Percentiles rank a stretch among this genome's conserved stretches.
Evolutionary conservation across 2,113 vertebrate species (phyloP).

Genomic region (Chaetura pelagica): DNA sequence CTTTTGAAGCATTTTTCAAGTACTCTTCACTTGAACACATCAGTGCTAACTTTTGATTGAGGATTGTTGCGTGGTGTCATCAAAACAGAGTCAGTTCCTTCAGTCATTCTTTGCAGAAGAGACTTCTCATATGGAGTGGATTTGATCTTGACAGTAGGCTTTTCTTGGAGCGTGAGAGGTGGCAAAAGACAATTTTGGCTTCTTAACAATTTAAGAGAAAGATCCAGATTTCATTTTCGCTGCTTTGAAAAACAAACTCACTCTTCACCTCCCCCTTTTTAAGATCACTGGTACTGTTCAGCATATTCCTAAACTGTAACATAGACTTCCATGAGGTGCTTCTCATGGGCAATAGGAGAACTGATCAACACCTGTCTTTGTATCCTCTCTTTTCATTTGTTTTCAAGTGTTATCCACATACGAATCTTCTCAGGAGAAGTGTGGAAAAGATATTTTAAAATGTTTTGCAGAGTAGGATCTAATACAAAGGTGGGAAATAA

Average conservation of each 20-base stretch:
- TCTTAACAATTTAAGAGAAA: not conserved
- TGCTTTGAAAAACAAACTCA: not conserved
- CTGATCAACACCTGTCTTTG: not conserved
- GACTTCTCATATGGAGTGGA: not conserved
- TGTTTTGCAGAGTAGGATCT: constrained; percentile 1
- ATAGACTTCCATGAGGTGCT: not conserved
- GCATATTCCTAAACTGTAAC: not conserved
- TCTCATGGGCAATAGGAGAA: not conserved
- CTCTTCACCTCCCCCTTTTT: not conserved
- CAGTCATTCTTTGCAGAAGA: not conserved
- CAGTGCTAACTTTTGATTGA: not conserved
- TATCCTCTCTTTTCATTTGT: not conserved
- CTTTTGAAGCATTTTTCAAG: not conserved
- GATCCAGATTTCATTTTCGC: not conserved
- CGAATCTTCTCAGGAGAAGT: not conserved
- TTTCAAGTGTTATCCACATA: not conserved
- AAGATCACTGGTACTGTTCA: not conserved
- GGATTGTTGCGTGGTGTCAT: not conserved
- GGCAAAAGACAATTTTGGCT: not conserved
- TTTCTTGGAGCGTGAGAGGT: not conserved
- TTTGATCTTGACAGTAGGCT: not conserved
- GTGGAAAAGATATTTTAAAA: not conserved
- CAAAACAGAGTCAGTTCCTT: not conserved
- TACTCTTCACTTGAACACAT: not conserved
- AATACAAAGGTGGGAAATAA: not conserved